Base-by-base conservation (phyloP, 2,888 invertebrate genomes). In the Limenitis arthemis region DNA sequence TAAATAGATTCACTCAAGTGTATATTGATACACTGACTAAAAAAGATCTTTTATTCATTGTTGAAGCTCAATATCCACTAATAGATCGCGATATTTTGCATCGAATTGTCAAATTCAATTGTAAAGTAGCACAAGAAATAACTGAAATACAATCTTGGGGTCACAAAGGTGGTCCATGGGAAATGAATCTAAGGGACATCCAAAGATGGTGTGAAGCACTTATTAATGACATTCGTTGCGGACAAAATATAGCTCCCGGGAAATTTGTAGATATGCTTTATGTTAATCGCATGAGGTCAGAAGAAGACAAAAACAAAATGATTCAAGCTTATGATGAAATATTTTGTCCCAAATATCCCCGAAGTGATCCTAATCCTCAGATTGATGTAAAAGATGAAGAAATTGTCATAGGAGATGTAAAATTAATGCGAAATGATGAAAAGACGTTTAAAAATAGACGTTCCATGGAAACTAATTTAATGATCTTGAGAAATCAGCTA, bases 1-100 rank as follows among this genome's bases (percentile, higher is more conserved):
- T 99, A 0, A 99, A 99, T 77, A 90, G 99, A 65, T 99, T 99
- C 70, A 97, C 96, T 5, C 96, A 96, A 87, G 96, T 96, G 0
- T 91, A 91, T 62, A 81, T 92, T 7, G 88, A 89, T 41, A 88
- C 90, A 12, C 75, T 92, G 38, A 89, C 89, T 0, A 84, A 88
- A 53, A 84, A 88, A 44, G 96, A 97, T 73, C 77, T 92, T 9
- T 70, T 85, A 4, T 87, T 88, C 51, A 95, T 97, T 59, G 81
- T 93, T 0, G 74, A 76, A n/a, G 77, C 88, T 1, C 90, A 91
- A 66, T 94, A 92, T 72, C 88, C 91, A 0, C 66, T 72, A 28
- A 67, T 96, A 11, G 86, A 91, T 0, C 64, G 77, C 36, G 85
- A 90, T 39, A 75, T 94, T 11, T 75, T 96, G 6, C 71, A 80